Base-by-base conservation (phyloP, 1,140 invertebrate genomes). In the Drosophila novamexicana region DNA sequence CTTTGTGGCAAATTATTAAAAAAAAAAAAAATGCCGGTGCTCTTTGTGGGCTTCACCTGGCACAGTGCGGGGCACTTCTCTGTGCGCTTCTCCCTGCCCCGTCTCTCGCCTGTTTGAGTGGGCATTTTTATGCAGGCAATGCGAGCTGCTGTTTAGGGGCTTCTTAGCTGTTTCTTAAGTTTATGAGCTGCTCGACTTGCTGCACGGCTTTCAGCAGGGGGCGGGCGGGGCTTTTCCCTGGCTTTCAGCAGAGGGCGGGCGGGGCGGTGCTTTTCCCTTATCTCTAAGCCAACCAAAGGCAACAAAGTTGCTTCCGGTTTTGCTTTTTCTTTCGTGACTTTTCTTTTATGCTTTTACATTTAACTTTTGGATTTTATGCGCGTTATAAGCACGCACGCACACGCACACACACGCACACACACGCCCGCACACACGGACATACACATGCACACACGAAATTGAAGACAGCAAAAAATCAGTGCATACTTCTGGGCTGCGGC, bases 121-220 rank as follows among this genome's bases (percentile, higher is more conserved):
- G 56, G 64, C 37, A 73, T 61, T 68, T 68, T 53, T 16, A 9
- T 63, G 40, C 63, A 34, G 50, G 40, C 36, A 34, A 34, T 29
- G 40, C 9, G 54, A 56, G 52, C 29, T 49, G 57, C 47, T 68
- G 47, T 70, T 70, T 34, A 44, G 64, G 34, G 47, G 70, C 56
- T 67, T 66, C 63, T 59, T 47, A 72, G 70, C 70, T 61, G 64
- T 68, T 61, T 59, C 45, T 73, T 47, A 67, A 53, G 50, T 59
- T 67, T 67, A 72, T 61, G 66, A 53, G 57, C 16, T 53, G 44
- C 14, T 34, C 16, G 9, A 12, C 22, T 29, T 29, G 22, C 22
- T 40, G 39, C 12, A 6, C 12, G 39, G 1, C 5, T 6, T 40
- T 6, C 12, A 7, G 10, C 8, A 8, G 47, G 4, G 8, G 7